These are phyloP conservation scores for Anoura caudifer DNA, from an alignment of 2,113 vertebrate species.

Conservation along the genomic window DNA sequence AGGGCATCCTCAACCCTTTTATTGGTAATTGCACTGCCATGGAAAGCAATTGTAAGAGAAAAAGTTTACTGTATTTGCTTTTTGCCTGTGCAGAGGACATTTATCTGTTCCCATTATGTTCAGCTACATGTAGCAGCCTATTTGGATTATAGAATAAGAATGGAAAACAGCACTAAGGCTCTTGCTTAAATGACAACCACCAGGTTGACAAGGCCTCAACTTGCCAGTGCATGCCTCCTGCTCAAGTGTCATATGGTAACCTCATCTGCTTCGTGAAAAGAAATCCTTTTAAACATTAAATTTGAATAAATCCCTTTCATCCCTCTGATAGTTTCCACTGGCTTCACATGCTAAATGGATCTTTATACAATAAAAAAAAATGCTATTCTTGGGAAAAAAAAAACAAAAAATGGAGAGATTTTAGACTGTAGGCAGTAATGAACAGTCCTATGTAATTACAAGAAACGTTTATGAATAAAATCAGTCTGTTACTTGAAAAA, in stretches of 20 bases:
- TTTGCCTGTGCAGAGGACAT: not conserved
- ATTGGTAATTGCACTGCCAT: not conserved
- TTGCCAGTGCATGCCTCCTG: not conserved
- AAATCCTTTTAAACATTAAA: conserved; percentile 20
- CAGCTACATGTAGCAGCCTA: not conserved
- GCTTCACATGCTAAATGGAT: conserved; percentile 31
- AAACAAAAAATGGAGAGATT: conserved; percentile 32
- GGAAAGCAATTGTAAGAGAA: not conserved
- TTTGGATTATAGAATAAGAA: not conserved
- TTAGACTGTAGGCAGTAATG: conserved; percentile 22
- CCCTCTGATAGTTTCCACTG: conserved; percentile 1
- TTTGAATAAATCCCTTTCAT: not conserved
- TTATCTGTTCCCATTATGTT: not conserved
- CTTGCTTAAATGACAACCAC: not conserved
- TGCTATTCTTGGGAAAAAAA: conserved; percentile 32
- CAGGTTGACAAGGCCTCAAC: not conserved
- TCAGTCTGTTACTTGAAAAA: not conserved
- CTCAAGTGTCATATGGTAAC: not conserved
- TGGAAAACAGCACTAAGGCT: not conserved
- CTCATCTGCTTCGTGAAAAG: not conserved
- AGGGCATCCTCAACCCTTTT: not conserved
- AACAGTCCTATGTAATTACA: conserved; percentile 29
- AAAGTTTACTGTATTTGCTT: not conserved
- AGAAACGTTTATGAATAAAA: conserved; percentile 50
- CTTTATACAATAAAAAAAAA: not conserved